A percentile compares a stretch with the other conserved stretches of the same genome.
Conservation (phyloP, 2,797 vertebrate species). For the Diplodus puntazzo region DNA sequence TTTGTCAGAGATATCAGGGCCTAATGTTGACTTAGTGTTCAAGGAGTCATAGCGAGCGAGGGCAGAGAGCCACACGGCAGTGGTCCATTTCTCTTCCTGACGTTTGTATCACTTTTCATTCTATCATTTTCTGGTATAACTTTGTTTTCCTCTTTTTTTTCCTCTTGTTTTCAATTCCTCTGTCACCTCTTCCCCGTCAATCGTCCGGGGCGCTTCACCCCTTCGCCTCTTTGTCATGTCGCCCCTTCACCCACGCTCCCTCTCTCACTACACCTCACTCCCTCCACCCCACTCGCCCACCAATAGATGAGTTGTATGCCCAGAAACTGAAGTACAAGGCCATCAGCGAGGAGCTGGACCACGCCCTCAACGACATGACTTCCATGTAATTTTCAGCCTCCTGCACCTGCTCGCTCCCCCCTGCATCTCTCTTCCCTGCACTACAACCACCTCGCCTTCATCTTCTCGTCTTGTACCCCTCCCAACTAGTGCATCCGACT, state of each 20-base stretch:
- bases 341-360: conserved; percentile 99
- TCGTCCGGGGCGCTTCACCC: conserved; percentile 73
- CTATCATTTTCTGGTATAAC: conserved; percentile 72
- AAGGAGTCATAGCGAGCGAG: not conserved
- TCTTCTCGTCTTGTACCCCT: not conserved
- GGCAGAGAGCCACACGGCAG: conserved; percentile 3
- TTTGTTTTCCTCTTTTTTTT: conserved; percentile 49
- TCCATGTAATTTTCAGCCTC: conserved; percentile 94
- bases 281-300: conserved; percentile 58
- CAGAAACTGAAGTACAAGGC: conserved; percentile 99
- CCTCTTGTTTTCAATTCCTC: conserved; percentile 44
- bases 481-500: conserved; percentile 5
- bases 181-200: conserved; percentile 54
- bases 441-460: not conserved
- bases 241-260: conserved; percentile 64
- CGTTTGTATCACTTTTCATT: conserved; percentile 33
- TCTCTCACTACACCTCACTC: conserved; percentile 45
- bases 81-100: conserved; percentile 24
- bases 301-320: conserved; percentile 97
- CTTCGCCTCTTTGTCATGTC: conserved; percentile 59
- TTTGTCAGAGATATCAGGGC: conserved; percentile 4
- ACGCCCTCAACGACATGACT: conserved; percentile 99
- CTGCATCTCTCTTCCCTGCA: conserved; percentile 57
- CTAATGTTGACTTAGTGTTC: conserved; percentile 31
- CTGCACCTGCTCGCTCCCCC: conserved; percentile 66